Percentiles rank a stretch among this genome's conserved stretches.
These are phyloP conservation scores for Embidobia sp. DNA, from an alignment of 2,888 invertebrate genomes.

Conservation along the genomic window DNA sequence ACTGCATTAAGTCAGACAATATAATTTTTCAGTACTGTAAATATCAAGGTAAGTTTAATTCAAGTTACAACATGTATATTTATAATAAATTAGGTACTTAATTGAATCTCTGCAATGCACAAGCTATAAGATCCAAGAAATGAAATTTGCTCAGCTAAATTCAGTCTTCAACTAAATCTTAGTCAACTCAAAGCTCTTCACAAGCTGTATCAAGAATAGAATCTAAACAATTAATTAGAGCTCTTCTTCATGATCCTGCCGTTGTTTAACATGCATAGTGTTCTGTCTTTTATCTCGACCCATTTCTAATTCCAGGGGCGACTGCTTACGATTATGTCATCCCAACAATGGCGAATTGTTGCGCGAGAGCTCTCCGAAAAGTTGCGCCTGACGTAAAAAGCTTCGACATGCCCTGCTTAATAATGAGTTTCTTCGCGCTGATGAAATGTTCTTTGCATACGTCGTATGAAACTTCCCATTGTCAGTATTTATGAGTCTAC, in stretches of 20 bases:
- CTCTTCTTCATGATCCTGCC: conserved; percentile 18
- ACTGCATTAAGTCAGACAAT: no score
- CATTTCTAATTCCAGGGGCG: conserved; percentile 41
- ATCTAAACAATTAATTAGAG: conserved; percentile 15
- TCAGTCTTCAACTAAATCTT: no score
- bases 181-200: no score
- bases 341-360: conserved; percentile 45
- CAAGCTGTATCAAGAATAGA: no score
- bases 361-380: conserved; percentile 32
- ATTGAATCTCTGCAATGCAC: no score
- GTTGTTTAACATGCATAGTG: conserved; percentile 23
- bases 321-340: conserved; percentile 44
- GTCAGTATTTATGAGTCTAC: conserved; percentile 40
- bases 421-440: conserved; percentile 36
- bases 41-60: no score
- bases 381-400: conserved; percentile 43
- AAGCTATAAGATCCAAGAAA: no score
- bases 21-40: no score
- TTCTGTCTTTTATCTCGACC: conserved; percentile 33
- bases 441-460: conserved; percentile 47
- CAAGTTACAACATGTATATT: no score
- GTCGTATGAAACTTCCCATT: conserved; percentile 27
- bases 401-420: conserved; percentile 38
- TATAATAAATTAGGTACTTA: no score
- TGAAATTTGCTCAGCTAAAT: no score